A percentile compares a stretch with the other conserved stretches of the same genome.
These are phyloP conservation scores for Ostrea edulis DNA, from an alignment of 1,140 invertebrate genomes.

Conservation along the genomic window DNA sequence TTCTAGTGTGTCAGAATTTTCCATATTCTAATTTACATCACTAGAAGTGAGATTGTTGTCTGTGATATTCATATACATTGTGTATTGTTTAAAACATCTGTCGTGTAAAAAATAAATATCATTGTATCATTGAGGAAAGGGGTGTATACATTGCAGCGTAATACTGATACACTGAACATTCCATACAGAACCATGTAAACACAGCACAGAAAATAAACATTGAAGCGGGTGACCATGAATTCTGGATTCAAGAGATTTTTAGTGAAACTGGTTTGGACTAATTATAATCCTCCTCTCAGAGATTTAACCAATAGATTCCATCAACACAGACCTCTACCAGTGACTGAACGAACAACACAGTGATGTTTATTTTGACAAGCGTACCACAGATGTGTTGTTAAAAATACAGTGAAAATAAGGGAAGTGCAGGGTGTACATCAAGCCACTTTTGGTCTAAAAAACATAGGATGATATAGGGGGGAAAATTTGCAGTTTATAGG, in stretches of 20 bases:
- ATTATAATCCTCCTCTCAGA: background rate
- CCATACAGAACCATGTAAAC: background rate
- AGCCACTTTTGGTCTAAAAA: no score
- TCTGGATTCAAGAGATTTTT: background rate
- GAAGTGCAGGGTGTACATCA: no score
- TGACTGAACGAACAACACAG: constrained; percentile 18
- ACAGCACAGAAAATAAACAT: background rate
- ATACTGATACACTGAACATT: background rate
- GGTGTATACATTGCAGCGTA: background rate
- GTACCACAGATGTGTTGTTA: constrained; percentile 23
- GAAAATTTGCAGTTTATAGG: no score
- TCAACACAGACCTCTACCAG: background rate
- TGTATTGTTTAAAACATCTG: background rate
- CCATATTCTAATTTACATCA: no score
- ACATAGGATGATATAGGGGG: no score
- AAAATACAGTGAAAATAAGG: constrained; percentile 29
- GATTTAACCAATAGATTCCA: background rate
- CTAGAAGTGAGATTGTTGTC: background rate
- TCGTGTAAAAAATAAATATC: background rate
- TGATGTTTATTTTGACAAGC: background rate
- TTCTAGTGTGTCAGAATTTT: no score
- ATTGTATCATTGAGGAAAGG: background rate
- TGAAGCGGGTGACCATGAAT: no score
- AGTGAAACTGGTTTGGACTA: background rate
- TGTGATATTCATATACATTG: background rate